Base-by-base conservation (phyloP, 2,113 vertebrate genomes). In the Puffinus mauretanicus region DNA sequence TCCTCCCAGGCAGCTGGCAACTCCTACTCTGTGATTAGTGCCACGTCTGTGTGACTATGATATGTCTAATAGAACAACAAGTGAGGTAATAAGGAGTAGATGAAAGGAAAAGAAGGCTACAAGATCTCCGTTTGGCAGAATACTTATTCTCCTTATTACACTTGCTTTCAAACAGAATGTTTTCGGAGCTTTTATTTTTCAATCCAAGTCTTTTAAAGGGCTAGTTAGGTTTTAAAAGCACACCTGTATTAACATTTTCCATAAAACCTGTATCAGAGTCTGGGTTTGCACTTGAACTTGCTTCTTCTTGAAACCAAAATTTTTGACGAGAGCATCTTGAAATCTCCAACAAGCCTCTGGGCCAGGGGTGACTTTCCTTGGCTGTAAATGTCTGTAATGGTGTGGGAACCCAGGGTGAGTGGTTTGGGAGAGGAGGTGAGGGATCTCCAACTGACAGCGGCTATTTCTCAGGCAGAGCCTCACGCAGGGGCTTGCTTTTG, bases 1-100 rank as follows among this genome's bases (percentile, higher is more conserved):
- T 95, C 89, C 88, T 81, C 72, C 86, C 81, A 92, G 84, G 90
- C 90, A 96, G 92, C 82, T 97, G 96, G 84, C 70, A 91, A 9
- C 70, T 65, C 62, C 78, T 94, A 75, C 75, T 40, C 87, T 77
- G 70, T 86, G 82, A 97, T 96, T 96, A 97, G 78, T 96, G 92
- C 32, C 70, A 91, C 87, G 58, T 93, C 87, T 95, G 40, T 70
- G 84, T 77, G 82, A 57, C 30, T 65, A 22, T 86, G 66, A 76
- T 91, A 76, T n/a, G 70, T 91, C 78, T 85, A 69, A 82, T 13
- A 82, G 90, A 82, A 76, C 81, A 96, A 91, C 52, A 93, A 91
- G 70, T 10, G 72, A 87, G 40, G 90, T 82, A 94, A 79, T 80
- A 90, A 78, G 30, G 40, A 85, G 24, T 27, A 79, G 77, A 82